Evolutionary conservation across 2,113 vertebrate species (phyloP).

Genomic region (Thalassoma bifasciatum): DNA sequence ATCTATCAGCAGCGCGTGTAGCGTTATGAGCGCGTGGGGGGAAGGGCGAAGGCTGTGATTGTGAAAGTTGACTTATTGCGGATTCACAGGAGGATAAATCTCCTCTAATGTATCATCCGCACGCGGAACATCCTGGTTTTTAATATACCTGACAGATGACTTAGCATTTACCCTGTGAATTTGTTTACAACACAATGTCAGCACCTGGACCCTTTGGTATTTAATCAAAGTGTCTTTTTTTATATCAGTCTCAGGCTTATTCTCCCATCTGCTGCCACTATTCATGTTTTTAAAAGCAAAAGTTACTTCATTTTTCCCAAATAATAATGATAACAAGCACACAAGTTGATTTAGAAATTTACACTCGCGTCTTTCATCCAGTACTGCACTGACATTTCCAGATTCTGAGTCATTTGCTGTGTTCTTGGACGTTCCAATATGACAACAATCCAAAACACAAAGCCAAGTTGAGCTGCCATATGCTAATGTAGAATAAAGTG

Average conservation of each 20-base stretch:
- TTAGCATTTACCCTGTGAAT: conserved; percentile 12
- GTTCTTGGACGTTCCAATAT: no score
- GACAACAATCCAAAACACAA: no score
- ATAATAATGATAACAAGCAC: no score
- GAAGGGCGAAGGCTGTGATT: conserved; percentile 30
- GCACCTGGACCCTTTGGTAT: neutral
- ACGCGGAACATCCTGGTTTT: conserved; percentile 11
- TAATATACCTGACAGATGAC: conserved; percentile 33
- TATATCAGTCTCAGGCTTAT: neutral
- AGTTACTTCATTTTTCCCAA: no score
- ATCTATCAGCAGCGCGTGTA: conserved; percentile 47
- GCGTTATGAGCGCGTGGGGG: conserved; percentile 46
- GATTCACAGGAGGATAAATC: conserved; percentile 25
- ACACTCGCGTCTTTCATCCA: no score
- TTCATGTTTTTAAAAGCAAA: neutral
- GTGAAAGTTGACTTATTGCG: conserved; percentile 31
- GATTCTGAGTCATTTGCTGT: no score
- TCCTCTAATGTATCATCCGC: conserved; percentile 16
- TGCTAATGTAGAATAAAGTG: no score
- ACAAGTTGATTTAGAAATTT: no score
- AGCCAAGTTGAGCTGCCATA: no score
- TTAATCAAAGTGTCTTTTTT: neutral
- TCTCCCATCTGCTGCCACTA: conserved; percentile 13
- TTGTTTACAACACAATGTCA: conserved; percentile 26
- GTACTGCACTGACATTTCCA: no score